Base-by-base conservation (phyloP, 2,797 vertebrate species). In the Megaceryle alcyon region DNA sequence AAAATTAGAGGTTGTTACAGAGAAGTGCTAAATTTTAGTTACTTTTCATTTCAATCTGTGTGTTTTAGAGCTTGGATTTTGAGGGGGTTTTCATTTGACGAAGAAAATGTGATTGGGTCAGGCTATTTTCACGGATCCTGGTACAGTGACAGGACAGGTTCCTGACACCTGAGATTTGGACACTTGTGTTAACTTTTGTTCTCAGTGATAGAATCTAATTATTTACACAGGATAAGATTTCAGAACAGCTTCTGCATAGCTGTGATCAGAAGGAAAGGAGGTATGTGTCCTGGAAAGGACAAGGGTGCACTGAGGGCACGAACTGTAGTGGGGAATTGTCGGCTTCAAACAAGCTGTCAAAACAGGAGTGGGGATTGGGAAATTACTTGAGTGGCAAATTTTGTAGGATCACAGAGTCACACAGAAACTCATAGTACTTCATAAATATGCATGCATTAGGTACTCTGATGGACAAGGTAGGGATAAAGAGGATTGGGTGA, bases 261-360 rank as follows among this genome's bases (percentile, higher is more conserved):
- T 56, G 7, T 84, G 53, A 46, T 80, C 0, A 0, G 51, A 71
- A 92, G 48, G 68, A 73, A 60, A 72, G 68, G 68, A 66, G 11
- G 3, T 29, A 14, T 60, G 68, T 87, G 71, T 61, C 60, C 81
- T 82, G 86, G 71, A 64, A 75, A 78, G 75, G 77, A 28, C 68
- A 70, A 14, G 41, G 44, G 53, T 89, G 35, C 60, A 18, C 28
- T 2, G 31, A 73, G 48, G 64, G 29, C 87, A 33, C 8, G 6
- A 80, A 73, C 64, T 78, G 57, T 57, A 59, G 37, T 5, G 28
- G 44, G 53, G 28, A 57, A 23, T 71, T 31, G 68, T 13, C 64
- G 35, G 64, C 53, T 96, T 91, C 78, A 61, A 75, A 81, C 56
- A 65, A 94, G 44, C 75, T 94, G 82, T 95, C 78, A 68, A 31